These are phyloP conservation scores for Drosophila insularis DNA, from an alignment of 1,140 invertebrate species.

Conservation along the genomic window DNA sequence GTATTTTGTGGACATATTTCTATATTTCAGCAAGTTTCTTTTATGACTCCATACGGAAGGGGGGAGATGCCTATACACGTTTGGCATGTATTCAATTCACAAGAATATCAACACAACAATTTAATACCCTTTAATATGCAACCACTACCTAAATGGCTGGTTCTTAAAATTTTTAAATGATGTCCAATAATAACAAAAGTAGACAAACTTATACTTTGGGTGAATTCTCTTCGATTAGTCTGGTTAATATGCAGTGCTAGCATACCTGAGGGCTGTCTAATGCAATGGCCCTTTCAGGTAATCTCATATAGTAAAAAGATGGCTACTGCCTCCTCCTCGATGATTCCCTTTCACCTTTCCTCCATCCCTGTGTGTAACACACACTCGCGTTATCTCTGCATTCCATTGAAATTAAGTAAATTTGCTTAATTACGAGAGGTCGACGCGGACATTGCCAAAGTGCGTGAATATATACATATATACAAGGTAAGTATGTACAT, in stretches of 20 bases:
- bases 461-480: conserved; percentile 15
- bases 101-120: neutral
- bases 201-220: no score
- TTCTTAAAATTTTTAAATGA: no score
- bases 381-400: neutral
- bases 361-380: neutral
- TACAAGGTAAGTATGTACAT: conserved; percentile 1
- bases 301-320: neutral
- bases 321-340: no score
- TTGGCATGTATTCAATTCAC: neutral
- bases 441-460: neutral
- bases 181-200: no score
- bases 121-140: neutral
- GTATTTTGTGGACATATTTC: neutral
- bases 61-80: neutral
- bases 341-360: no score
- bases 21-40: neutral
- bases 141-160: neutral
- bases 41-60: neutral
- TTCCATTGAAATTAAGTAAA: conserved; percentile 52
- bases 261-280: no score
- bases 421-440: conserved; percentile 57
- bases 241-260: neutral
- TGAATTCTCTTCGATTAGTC: no score
- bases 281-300: neutral